These are phyloP conservation scores for Eudemis profundana DNA, from an alignment of 2,888 invertebrate genomes.

Conservation along the genomic window DNA sequence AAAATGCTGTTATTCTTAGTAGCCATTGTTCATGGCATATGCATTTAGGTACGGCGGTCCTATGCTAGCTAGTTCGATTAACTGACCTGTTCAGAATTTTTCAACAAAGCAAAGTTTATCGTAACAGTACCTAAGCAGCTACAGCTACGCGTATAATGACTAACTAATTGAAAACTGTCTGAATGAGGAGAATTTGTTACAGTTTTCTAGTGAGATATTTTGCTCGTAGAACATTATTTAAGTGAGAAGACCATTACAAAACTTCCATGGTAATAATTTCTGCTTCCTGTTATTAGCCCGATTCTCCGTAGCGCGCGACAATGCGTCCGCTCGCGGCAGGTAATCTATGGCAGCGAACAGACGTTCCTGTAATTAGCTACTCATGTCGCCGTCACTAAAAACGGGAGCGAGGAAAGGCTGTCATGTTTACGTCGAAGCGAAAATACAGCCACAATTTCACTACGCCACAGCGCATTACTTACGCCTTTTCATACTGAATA, in stretches of 20 bases:
- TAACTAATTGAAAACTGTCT: no score
- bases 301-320: conserved; percentile 52
- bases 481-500: conserved; percentile 30
- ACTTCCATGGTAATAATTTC: conserved; percentile 9
- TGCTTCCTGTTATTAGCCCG: conserved; percentile 14
- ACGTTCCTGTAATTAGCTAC: conserved; percentile 67
- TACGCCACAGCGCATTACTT: conserved; percentile 46
- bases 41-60: conserved; percentile 47
- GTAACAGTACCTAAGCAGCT: no score
- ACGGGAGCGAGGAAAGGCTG: conserved; percentile 41
- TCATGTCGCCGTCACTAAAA: conserved; percentile 60
- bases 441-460: conserved; percentile 42
- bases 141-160: no score
- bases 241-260: not conserved
- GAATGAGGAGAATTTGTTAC: no score
- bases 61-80: conserved; percentile 27
- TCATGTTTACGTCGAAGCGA: conserved; percentile 16
- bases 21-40: conserved; percentile 51
- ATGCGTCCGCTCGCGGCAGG: conserved; percentile 53
- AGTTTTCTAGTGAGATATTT: no score
- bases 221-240: not conserved
- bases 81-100: conserved; percentile 21
- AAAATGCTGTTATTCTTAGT: conserved; percentile 51
- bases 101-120: conserved; percentile 21
- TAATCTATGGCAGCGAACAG: conserved; percentile 61